A percentile compares a stretch with the other conserved stretches of the same genome.
These are phyloP conservation scores for Collichthys lucidus DNA, from an alignment of 2,113 vertebrate species.

Conservation along the genomic window DNA sequence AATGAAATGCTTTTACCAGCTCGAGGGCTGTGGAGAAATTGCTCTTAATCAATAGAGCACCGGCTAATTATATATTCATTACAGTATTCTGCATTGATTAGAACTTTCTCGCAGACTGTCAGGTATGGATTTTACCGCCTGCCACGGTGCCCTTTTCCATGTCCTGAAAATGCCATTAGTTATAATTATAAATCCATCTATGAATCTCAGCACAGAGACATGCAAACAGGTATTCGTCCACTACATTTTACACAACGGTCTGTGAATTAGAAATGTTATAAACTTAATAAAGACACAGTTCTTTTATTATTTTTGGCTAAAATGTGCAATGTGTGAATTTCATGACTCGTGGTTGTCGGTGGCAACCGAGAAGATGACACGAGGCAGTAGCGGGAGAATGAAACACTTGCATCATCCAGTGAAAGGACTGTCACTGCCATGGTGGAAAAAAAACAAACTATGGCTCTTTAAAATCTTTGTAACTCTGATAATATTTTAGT, in stretches of 20 bases:
- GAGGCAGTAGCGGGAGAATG: slow-evolving; percentile 17
- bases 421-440: slow-evolving; percentile 14
- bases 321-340: slow-evolving; percentile 20
- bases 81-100: slow-evolving; percentile 52
- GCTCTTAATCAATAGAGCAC: slow-evolving; percentile 52
- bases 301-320: slow-evolving; percentile 28
- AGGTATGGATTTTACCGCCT: slow-evolving; percentile 50
- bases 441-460: slow-evolving; percentile 19
- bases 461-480: slow-evolving; percentile 6
- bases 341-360: slow-evolving; percentile 36
- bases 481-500: slow-evolving; percentile 4
- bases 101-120: slow-evolving; percentile 47
- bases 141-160: slow-evolving; percentile 26
- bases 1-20: slow-evolving; percentile 56
- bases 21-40: slow-evolving; percentile 27
- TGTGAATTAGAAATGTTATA: slow-evolving; percentile 52
- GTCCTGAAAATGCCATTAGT: slow-evolving; percentile 45
- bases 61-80: slow-evolving; percentile 63
- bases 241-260: no score
- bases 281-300: slow-evolving; percentile 23
- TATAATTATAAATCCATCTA: slow-evolving; percentile 49
- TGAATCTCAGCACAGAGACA: no score
- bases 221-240: no score
- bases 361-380: slow-evolving; percentile 7
- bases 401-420: slow-evolving; percentile 52